A percentile compares a stretch with the other conserved stretches of the same genome.
Conservation (phyloP, 23 tunicate species). For the Clavelina lepadiformis region DNA sequence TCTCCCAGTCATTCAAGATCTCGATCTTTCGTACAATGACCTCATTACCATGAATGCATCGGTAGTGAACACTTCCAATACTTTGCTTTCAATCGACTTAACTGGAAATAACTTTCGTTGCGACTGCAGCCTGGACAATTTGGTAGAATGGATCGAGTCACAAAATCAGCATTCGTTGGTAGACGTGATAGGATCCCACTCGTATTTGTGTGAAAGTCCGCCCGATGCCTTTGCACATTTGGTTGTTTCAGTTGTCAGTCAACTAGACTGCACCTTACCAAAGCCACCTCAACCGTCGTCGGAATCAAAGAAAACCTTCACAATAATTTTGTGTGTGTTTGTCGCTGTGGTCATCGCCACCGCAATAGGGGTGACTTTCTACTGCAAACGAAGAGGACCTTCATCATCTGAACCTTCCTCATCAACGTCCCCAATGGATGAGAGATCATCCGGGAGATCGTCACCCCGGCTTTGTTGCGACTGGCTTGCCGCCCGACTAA, state of each 20-base stretch:
- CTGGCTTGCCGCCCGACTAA: not conserved
- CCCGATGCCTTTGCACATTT: not conserved
- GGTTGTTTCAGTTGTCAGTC: conserved; percentile 4
- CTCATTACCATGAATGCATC: conserved; percentile 9
- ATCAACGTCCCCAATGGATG: not conserved
- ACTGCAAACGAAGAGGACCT: conserved; percentile 1
- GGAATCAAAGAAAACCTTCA: not conserved
- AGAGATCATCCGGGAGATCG: not conserved
- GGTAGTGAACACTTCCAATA: not conserved
- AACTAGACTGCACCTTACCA: conserved; percentile 8
- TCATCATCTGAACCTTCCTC: conserved; percentile 4
- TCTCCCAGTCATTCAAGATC: conserved; percentile 16
- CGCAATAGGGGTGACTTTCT: not conserved
- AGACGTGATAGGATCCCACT: conserved; percentile 2
- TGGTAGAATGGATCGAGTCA: conserved; percentile 22
- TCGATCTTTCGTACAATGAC: conserved; percentile 29
- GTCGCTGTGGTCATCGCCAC: not conserved
- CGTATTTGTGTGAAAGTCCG: conserved; percentile 30
- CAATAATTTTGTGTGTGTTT: not conserved
- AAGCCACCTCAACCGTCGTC: conserved; percentile 1
- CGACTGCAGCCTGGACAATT: conserved; percentile 16
- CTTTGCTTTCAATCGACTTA: conserved; percentile 22
- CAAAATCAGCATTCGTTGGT: not conserved
- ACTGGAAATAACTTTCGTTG: conserved; percentile 36
- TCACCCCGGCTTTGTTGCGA: conserved; percentile 10